phyloP scores from a whole-genome alignment of 2,888 invertebrate genomes.

The Tachina lurida region DNA sequence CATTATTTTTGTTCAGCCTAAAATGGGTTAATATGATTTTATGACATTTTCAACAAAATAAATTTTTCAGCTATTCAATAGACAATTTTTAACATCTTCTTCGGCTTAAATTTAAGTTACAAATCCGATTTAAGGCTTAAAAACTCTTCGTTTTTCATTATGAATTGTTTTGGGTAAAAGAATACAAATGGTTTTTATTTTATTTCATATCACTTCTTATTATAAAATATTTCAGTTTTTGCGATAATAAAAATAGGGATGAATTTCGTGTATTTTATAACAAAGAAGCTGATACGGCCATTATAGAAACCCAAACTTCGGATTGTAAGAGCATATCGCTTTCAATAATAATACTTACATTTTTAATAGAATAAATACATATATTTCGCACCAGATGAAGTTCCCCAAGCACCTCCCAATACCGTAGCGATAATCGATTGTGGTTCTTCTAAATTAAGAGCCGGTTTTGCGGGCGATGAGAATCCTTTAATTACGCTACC shows the following conservation, averaged over 20 bases:
- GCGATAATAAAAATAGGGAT: conserved; percentile 6
- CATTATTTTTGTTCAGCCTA: neutral
- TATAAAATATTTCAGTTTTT: conserved; percentile 15
- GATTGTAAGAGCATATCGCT: conserved; percentile 8
- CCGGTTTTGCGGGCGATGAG: conserved; percentile 43
- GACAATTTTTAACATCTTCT: neutral
- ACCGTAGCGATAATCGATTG: conserved; percentile 21
- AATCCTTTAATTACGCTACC: conserved; percentile 29
- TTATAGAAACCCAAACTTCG: conserved; percentile 45
- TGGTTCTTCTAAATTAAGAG: conserved; percentile 31
- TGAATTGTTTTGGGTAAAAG: conserved; percentile 54
- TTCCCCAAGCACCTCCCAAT: neutral
- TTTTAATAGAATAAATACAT: neutral
- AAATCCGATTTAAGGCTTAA: neutral
- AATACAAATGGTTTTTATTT: neutral
- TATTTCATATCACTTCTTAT: neutral
- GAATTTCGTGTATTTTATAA: conserved; percentile 22
- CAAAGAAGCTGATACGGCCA: neutral
- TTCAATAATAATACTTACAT: neutral
- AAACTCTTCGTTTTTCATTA: conserved; percentile 25
- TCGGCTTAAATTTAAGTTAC: neutral
- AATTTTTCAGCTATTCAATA: neutral
- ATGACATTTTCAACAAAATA: neutral
- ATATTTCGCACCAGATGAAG: neutral
- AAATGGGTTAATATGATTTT: neutral